These are phyloP conservation scores for Oreonectes daqikongensis DNA, from an alignment of 2,797 vertebrate genomes.

Conservation along the genomic window DNA sequence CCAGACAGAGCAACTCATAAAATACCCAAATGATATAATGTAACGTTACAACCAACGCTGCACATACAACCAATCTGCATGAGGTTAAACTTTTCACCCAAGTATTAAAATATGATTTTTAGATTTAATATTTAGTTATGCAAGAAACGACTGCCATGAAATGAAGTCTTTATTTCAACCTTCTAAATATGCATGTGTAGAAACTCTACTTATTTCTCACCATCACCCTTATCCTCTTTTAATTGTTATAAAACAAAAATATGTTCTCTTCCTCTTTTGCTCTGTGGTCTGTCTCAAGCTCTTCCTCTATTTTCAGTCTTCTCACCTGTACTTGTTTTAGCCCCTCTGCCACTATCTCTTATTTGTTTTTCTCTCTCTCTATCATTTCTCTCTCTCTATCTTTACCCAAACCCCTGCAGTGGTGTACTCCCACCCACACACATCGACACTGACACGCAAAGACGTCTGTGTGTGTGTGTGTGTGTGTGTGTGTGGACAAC, in stretches of 20 bases:
- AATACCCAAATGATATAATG: neutral
- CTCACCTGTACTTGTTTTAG: conserved; percentile 27
- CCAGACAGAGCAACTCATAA: neutral
- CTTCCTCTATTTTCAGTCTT: conserved; percentile 31
- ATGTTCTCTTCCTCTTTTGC: neutral
- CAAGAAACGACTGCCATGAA: neutral
- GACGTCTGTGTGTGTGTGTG: conserved; percentile 43
- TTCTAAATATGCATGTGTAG: neutral
- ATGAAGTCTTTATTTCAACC: neutral
- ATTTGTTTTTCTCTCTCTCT: conserved; percentile 27
- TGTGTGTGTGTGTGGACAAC: conserved; percentile 51
- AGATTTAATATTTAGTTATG: neutral
- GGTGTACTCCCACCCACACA: conserved; percentile 58
- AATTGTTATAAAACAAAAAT: neutral
- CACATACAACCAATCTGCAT: neutral
- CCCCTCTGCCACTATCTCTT: conserved; percentile 15
- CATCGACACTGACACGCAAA: conserved; percentile 58
- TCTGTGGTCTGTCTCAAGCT: conserved; percentile 2
- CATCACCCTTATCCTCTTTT: conserved; percentile 14
- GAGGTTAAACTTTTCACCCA: neutral
- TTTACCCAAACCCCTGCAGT: conserved; percentile 54
- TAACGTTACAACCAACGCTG: neutral
- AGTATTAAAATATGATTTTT: neutral
- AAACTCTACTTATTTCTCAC: conserved; percentile 25
- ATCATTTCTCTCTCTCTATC: conserved; percentile 14